phyloP scores from a whole-genome alignment of 53 echinoderm and acorn worm species.

The Pentamera pediparva region DNA sequence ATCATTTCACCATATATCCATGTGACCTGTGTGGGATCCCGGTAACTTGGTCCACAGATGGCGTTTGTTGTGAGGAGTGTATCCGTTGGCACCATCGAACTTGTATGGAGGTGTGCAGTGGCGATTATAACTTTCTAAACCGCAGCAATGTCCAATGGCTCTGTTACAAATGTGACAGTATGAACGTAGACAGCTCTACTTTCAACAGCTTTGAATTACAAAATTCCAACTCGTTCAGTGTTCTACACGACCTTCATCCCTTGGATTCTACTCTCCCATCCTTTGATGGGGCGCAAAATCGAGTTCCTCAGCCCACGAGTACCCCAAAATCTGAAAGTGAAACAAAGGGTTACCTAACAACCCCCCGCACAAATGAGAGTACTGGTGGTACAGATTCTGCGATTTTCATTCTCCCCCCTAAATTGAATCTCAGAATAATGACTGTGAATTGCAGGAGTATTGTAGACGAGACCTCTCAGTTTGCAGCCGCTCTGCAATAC shows the following conservation, averaged over 20 bases:
- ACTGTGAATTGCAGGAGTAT: constrained; percentile 7
- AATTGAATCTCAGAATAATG: neutral
- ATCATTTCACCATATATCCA: neutral
- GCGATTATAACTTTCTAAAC: neutral
- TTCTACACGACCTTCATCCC: neutral
- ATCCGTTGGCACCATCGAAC: constrained; percentile 32
- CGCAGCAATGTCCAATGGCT: constrained; percentile 9
- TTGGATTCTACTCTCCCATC: neutral
- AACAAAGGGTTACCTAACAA: neutral
- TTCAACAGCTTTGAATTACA: constrained; percentile 31
- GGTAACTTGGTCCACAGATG: constrained; percentile 29
- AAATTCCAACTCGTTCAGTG: constrained; percentile 15
- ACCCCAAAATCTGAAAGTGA: neutral
- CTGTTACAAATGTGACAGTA: constrained; percentile 33
- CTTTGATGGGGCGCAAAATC: neutral
- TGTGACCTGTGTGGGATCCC: constrained; percentile 31
- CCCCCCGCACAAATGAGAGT: neutral
- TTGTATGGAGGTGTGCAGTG: neutral
- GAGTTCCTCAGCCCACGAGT: neutral
- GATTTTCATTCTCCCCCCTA: neutral
- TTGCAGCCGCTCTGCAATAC: neutral
- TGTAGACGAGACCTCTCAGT: neutral
- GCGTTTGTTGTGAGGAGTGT: constrained; percentile 36
- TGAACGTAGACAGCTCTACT: constrained; percentile 20
- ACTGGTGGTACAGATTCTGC: neutral